Evolutionary conservation across 2,888 invertebrate genomes (phyloP).

Genomic region (Cerastis rubricosa): DNA sequence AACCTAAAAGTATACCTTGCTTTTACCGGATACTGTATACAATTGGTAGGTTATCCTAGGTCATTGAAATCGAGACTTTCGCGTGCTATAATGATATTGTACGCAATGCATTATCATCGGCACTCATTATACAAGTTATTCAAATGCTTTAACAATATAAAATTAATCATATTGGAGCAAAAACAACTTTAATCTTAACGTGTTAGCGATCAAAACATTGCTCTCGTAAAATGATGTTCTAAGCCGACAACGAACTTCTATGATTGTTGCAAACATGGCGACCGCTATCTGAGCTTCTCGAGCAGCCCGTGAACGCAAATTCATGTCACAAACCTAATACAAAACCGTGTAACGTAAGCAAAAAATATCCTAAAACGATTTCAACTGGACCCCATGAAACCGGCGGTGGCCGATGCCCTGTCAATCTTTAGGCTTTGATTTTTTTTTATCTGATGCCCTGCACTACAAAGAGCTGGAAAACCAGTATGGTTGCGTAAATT

Average conservation of each 20-base stretch:
- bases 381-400: constrained; percentile 77
- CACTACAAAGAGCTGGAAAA: constrained; percentile 87
- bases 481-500: constrained; percentile 91
- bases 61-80: constrained; percentile 85
- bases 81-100: constrained; percentile 77
- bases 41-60: constrained; percentile 86
- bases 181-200: constrained; percentile 73
- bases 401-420: constrained; percentile 75
- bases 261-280: constrained; percentile 91
- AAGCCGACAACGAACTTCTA: constrained; percentile 87
- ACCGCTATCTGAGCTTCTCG: constrained; percentile 90
- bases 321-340: constrained; percentile 89
- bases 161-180: constrained; percentile 70
- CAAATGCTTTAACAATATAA: constrained; percentile 67
- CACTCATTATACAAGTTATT: constrained; percentile 74
- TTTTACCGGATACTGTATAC: constrained; percentile 79
- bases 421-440: constrained; percentile 70
- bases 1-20: constrained; percentile 80
- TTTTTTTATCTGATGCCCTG: constrained; percentile 80
- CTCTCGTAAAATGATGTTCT: constrained; percentile 80
- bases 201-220: constrained; percentile 85
- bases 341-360: constrained; percentile 89
- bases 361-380: constrained; percentile 86
- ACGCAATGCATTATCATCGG: constrained; percentile 78
- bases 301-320: constrained; percentile 86